Conservation (phyloP, 1,140 invertebrate genomes). For the Philopotamus ludificatus region DNA sequence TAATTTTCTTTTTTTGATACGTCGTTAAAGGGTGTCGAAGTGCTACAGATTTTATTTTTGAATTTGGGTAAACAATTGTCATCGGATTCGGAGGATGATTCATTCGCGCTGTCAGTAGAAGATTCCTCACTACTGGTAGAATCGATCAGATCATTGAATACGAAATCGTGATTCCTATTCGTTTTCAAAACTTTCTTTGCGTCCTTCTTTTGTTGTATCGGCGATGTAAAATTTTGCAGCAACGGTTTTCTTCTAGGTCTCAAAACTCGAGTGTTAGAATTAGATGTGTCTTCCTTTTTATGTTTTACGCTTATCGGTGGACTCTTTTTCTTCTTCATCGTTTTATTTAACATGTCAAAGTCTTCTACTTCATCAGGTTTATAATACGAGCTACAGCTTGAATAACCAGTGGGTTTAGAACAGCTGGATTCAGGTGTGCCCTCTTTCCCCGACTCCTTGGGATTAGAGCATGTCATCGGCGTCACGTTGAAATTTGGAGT, state of each 20-base stretch:
- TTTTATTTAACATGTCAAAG: background rate
- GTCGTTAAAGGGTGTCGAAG: too few relatives aligned
- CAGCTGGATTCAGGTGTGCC: conserved; percentile 31
- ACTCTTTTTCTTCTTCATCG: background rate
- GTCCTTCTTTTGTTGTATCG: too few relatives aligned
- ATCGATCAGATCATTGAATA: background rate
- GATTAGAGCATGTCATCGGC: background rate
- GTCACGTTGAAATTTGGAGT: conserved; percentile 33
- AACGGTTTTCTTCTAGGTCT: background rate
- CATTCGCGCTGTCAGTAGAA: background rate
- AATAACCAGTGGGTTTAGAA: conserved; percentile 34
- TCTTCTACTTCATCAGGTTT: conserved; percentile 40
- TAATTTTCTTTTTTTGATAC: background rate
- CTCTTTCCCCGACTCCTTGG: conserved; percentile 9
- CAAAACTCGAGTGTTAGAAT: conserved; percentile 4
- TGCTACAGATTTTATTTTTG: too few relatives aligned
- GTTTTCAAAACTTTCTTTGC: background rate
- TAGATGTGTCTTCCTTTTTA: background rate
- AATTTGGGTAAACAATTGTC: too few relatives aligned
- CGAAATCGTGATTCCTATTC: too few relatives aligned
- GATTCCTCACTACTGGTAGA: background rate
- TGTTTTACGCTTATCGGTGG: background rate
- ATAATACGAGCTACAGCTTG: conserved; percentile 38
- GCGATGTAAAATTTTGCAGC: background rate
- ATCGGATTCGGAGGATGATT: background rate